phyloP scores from a whole-genome alignment of 2,113 vertebrate genomes.

The Butorides virescens region DNA sequence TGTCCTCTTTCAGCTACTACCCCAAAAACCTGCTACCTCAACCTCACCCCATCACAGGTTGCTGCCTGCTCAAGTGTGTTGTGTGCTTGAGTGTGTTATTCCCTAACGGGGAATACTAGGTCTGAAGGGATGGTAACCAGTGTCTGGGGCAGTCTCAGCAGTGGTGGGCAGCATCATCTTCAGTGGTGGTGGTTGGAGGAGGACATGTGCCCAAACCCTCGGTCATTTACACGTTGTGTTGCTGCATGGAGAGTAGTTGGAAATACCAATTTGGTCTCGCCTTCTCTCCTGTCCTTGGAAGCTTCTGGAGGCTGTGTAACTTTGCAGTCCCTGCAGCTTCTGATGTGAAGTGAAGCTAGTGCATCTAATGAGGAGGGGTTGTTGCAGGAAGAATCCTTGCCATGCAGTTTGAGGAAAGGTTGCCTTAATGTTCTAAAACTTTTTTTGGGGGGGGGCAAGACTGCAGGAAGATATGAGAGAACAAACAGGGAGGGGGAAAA shows the following conservation, averaged over 20 bases:
- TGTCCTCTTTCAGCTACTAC: not conserved
- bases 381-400: not conserved
- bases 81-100: not conserved
- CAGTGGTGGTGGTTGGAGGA: not conserved
- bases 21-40: not conserved
- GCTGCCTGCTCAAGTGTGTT: not conserved
- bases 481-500: fast-evolving
- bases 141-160: not conserved
- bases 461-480: not conserved
- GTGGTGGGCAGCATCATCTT: not conserved
- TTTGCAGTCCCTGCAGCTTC: not conserved
- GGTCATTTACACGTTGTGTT: fast-evolving
- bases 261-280: not conserved
- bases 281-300: not conserved
- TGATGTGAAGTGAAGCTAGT: not conserved
- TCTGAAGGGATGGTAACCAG: not conserved
- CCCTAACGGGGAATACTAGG: not conserved
- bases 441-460: too few species aligned
- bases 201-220: not conserved
- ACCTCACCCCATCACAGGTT: not conserved
- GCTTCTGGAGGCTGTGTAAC: not conserved
- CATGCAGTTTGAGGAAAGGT: not conserved
- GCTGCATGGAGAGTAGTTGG: not conserved
- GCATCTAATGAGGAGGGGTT: not conserved
- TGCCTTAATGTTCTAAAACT: fast-evolving